phyloP scores from a whole-genome alignment of 2,113 vertebrate species.

The Pseudonaja textilis region DNA sequence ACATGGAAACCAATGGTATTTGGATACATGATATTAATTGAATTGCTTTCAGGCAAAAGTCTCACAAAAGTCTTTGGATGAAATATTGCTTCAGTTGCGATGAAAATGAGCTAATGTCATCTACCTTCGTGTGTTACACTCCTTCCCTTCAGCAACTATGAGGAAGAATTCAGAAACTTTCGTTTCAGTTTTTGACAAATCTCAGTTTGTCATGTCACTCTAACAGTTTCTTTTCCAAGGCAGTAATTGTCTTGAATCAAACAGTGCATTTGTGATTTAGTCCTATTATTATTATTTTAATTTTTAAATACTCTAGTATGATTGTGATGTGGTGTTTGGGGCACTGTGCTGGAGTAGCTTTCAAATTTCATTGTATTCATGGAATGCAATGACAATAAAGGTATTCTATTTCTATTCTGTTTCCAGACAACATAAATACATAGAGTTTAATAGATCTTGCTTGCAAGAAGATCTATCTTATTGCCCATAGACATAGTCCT shows the following conservation, averaged over 20 bases:
- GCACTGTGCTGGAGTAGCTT: too few species aligned
- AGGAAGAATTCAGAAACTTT: not conserved
- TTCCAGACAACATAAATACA: not conserved
- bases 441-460: not conserved
- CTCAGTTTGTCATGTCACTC: not conserved
- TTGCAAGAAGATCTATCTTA: not conserved
- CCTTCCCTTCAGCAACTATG: not conserved
- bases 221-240: too few species aligned
- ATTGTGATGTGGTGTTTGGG: too few species aligned
- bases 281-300: too few species aligned
- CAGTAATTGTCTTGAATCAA: too few species aligned
- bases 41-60: not conserved
- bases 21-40: not conserved
- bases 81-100: not conserved
- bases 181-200: not conserved
- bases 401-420: too few species aligned
- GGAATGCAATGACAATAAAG: too few species aligned
- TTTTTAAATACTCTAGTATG: too few species aligned
- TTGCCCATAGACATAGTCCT: not conserved
- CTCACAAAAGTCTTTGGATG: not conserved
- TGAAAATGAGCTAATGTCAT: not conserved
- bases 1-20: not conserved
- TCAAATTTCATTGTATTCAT: too few species aligned
- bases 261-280: too few species aligned
- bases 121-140: not conserved